Evolutionary conservation across 2,888 invertebrate species (phyloP).

Genomic region (Alcis repandata): DNA sequence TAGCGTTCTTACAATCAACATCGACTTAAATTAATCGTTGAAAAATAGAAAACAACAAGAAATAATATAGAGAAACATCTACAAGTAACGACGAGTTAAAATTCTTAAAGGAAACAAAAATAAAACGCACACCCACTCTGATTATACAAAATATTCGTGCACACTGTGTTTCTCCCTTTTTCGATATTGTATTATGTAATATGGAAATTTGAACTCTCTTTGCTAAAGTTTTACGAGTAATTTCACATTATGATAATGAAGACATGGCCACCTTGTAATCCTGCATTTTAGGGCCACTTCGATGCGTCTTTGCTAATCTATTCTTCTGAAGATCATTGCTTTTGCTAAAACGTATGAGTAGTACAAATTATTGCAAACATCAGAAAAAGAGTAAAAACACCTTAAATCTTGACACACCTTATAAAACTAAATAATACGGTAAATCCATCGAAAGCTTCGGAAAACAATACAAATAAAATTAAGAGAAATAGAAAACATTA

Average conservation of each 20-base stretch:
- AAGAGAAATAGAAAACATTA: conserved; percentile 63
- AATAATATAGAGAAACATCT: conserved; percentile 43
- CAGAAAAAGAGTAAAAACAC: conserved; percentile 21
- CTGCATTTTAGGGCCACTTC: no score
- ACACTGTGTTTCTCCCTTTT: not conserved
- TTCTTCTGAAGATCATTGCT: no score
- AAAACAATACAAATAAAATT: conserved; percentile 46
- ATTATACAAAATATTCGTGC: conserved; percentile 17
- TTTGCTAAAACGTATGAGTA: not conserved
- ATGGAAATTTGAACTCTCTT: no score
- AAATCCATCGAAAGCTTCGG: conserved; percentile 30
- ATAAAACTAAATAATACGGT: conserved; percentile 45
- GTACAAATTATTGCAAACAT: not conserved
- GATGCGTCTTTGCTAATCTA: no score
- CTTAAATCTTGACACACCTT: conserved; percentile 29
- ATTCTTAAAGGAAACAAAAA: conserved; percentile 53
- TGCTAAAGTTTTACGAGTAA: no score
- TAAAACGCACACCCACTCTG: conserved; percentile 48
- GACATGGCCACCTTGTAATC: no score
- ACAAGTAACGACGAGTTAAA: conserved; percentile 64
- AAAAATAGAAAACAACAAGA: conserved; percentile 56
- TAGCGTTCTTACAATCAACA: conserved; percentile 26
- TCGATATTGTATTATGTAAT: no score
- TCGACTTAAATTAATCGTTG: conserved; percentile 43
- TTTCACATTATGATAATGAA: no score